Conservation (phyloP, 2,888 invertebrate species). For the Aleiodes alternator region DNA sequence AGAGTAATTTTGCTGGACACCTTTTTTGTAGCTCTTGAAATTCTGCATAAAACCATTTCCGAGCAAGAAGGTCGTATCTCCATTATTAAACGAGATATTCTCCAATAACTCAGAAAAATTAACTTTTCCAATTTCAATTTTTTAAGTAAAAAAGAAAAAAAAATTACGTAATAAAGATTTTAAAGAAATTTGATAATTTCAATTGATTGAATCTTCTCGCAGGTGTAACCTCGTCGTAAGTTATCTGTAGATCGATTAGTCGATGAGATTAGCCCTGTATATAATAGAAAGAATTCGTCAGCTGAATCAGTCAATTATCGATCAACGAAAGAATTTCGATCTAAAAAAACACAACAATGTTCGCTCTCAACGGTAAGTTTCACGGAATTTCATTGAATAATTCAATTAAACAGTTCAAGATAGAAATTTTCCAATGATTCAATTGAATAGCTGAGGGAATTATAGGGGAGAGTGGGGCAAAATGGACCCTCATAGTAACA, state of each 20-base stretch:
- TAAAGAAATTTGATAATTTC: constrained; percentile 16
- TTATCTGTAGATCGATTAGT: constrained; percentile 11
- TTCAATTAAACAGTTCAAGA: not conserved
- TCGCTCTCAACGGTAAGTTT: constrained; percentile 47
- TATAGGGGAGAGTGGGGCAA: no score
- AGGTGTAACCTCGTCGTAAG: constrained; percentile 12
- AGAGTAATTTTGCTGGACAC: no score
- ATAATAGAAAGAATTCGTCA: constrained; percentile 5
- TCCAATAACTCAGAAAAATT: no score
- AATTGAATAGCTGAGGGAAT: no score
- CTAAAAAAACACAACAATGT: constrained; percentile 44
- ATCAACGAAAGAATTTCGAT: not conserved
- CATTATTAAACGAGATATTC: no score
- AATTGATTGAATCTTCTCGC: not conserved
- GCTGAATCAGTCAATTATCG: not conserved
- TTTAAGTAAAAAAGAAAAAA: no score
- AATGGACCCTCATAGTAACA: no score
- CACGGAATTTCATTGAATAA: not conserved
- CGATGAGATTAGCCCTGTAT: constrained; percentile 2
- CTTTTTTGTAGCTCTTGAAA: no score
- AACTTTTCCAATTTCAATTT: no score
- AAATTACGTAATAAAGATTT: not conserved
- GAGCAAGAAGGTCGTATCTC: no score
- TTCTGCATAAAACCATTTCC: no score
- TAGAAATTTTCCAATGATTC: no score